These are phyloP conservation scores for Dipus sagitta DNA, from an alignment of 2,797 vertebrate species.

Conservation along the genomic window DNA sequence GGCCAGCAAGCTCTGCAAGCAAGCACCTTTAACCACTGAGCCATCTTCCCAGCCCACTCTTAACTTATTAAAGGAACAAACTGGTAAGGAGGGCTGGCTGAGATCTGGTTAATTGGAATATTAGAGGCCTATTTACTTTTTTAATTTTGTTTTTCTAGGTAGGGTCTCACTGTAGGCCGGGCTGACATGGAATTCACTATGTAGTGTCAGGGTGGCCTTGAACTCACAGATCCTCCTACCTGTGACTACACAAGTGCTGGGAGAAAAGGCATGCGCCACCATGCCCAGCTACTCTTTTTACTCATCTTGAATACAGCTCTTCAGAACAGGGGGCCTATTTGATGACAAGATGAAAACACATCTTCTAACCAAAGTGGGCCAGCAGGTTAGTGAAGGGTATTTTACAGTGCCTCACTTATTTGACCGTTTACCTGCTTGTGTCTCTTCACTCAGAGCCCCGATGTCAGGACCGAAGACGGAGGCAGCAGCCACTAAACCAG, in stretches of 20 bases:
- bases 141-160: too few species aligned
- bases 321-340: conserved; percentile 23
- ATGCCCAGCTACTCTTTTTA: too few species aligned
- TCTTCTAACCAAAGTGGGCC: not conserved
- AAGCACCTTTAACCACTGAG: too few species aligned
- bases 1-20: too few species aligned
- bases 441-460: conserved; percentile 81
- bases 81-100: not conserved
- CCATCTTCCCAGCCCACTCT: too few species aligned
- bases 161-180: too few species aligned
- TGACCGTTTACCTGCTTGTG: conserved; percentile 55
- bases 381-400: not conserved
- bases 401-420: not conserved
- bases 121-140: not conserved
- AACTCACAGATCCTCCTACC: too few species aligned
- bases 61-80: conserved; percentile 1
- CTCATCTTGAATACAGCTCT: not conserved
- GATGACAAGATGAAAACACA: not conserved
- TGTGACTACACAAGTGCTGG: too few species aligned
- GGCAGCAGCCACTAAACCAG: conserved; percentile 89
- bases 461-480: conserved; percentile 92
- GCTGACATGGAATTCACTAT: too few species aligned
- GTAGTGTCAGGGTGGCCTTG: too few species aligned
- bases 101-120: not conserved
- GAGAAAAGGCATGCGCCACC: too few species aligned